Percentiles rank a stretch among this genome's conserved stretches.
Conservation (phyloP, 2,888 invertebrate species). For the Cylloceria caligata region DNA sequence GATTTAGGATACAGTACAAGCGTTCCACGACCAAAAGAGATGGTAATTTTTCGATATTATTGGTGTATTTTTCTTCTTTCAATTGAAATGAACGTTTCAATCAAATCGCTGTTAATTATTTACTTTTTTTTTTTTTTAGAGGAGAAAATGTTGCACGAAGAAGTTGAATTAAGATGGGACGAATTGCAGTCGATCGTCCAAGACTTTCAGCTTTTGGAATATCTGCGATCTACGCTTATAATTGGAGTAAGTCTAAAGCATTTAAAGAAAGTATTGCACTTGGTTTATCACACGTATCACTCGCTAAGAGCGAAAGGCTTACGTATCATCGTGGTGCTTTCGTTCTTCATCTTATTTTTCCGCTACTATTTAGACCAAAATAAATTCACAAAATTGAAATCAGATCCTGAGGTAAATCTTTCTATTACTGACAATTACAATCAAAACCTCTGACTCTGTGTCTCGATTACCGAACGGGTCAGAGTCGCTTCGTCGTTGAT, state of each 20-base stretch:
- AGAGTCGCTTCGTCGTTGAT: too few species aligned
- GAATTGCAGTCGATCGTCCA: slow-evolving; percentile 87
- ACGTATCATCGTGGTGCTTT: background rate
- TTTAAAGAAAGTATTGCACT: slow-evolving; percentile 3
- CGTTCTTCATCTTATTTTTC: background rate
- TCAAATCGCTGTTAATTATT: slow-evolving; percentile 23
- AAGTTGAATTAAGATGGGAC: slow-evolving; percentile 90
- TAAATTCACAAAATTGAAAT: too few species aligned
- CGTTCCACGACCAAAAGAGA: slow-evolving; percentile 91
- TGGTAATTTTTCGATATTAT: slow-evolving; percentile 84
- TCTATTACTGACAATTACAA: too few species aligned
- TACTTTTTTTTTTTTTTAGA: slow-evolving; percentile 87
- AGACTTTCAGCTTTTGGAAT: slow-evolving; percentile 86
- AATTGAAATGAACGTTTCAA: slow-evolving; percentile 8
- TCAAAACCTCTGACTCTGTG: too few species aligned
- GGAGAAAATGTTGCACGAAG: slow-evolving; percentile 91
- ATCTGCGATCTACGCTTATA: slow-evolving; percentile 85
- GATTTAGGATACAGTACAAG: slow-evolving; percentile 95
- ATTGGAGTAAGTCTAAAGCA: slow-evolving; percentile 84
- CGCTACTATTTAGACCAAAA: background rate
- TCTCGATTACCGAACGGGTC: too few species aligned
- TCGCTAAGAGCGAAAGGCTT: background rate
- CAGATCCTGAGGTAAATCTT: too few species aligned
- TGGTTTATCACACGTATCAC: background rate
- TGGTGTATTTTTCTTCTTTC: slow-evolving; percentile 14